phyloP scores from a whole-genome alignment of 2,888 invertebrate species.

The Shargacucullia verbasci region DNA sequence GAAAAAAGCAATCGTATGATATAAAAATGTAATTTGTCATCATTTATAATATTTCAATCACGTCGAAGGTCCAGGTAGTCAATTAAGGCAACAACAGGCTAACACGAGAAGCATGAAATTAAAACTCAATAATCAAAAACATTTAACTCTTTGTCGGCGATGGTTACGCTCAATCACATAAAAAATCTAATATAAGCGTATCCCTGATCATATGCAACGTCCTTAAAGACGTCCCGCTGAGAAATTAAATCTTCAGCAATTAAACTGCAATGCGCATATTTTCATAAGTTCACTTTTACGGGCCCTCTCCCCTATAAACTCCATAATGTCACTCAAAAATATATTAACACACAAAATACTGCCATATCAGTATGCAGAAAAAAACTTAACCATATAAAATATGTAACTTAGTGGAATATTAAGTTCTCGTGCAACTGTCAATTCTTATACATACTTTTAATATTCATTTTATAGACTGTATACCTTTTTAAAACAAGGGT shows the following conservation, averaged over 20 bases:
- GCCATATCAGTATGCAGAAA: constrained; percentile 29
- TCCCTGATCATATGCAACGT: constrained; percentile 43
- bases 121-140: constrained; percentile 40
- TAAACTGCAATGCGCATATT: constrained; percentile 52
- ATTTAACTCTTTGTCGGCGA: constrained; percentile 45
- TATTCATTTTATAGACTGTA: constrained; percentile 61
- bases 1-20: not conserved
- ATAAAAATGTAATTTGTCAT: not conserved
- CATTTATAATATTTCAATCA: constrained; percentile 9
- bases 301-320: constrained; percentile 4
- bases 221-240: constrained; percentile 59
- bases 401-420: constrained; percentile 53
- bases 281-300: constrained; percentile 18
- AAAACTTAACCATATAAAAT: constrained; percentile 36
- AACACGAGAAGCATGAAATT: constrained; percentile 35
- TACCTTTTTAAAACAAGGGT: constrained; percentile 77
- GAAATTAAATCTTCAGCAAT: constrained; percentile 59
- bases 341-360: constrained; percentile 42
- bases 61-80: constrained; percentile 14
- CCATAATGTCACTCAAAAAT: constrained; percentile 25
- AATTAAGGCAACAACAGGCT: constrained; percentile 35
- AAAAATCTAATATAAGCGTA: constrained; percentile 53
- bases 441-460: constrained; percentile 67
- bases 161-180: constrained; percentile 50
- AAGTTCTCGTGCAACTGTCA: constrained; percentile 69